Evolutionary conservation across 1,140 invertebrate genomes (phyloP), one percentile per base, ranked within the genome.

Genomic region (Acromyrmex echinatior): DNA sequence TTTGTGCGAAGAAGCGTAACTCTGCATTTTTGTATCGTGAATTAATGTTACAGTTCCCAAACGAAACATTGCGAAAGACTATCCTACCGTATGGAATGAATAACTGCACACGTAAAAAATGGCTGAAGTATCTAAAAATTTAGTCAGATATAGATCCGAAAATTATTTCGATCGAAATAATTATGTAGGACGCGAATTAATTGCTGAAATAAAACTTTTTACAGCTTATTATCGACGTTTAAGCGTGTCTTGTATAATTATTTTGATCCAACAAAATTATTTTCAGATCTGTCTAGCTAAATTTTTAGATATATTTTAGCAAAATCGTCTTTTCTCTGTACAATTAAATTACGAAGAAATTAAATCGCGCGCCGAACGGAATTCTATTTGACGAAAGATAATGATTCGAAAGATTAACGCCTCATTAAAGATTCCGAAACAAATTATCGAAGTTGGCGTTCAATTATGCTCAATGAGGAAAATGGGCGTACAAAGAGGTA

Each of bases 391-490:
- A 45, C 31, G 56, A 12, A 10, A 12, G 56, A 12, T 16, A 77
- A 77, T 28, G 16, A 39, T 60, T 77, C 53, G 56, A 77, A 18
- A 25, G 53, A 77, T 62, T 62, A 74, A 74, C 53, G 31, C 71
- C 53, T 21, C 71, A 39, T 74, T 74, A 35, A 74, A 74, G 66
- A 77, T 77, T 77, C n/a, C n/a, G 74, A 77, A 62, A 39, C 31
- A 45, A 62, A 62, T 60, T 39, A 77, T 77, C 56, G 21, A 18
- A 70, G 66, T 28, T 70, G 60, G 56, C 60, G 56, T 79, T 79
- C 25, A 79, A 79, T 66, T 79, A 66, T 66, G 62, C 25, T 16
- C 21, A 14, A 16, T 14, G 39, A 66, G 18, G 25, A 78, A 49
- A 66, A 18, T 65, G 5, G 5, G 60, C 62, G 63, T 28, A 45